A percentile compares a stretch with the other conserved stretches of the same genome.
These are phyloP conservation scores for Odontomachus brunneus DNA, from an alignment of 1,140 invertebrate genomes.

Conservation along the genomic window DNA sequence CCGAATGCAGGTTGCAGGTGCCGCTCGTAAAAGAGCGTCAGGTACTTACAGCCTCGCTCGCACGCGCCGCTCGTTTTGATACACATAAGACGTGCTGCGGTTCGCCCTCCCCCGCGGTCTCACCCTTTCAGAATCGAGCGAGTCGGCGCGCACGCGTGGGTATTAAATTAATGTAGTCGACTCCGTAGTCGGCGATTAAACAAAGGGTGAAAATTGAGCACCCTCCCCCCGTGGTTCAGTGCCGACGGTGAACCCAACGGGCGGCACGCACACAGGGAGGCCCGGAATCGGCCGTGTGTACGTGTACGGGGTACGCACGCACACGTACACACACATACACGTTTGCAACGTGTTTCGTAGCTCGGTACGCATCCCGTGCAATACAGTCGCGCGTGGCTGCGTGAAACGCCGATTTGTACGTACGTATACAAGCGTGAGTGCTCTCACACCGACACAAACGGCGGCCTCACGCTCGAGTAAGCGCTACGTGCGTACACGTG, in stretches of 20 bases:
- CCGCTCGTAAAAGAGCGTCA: constrained; percentile 17
- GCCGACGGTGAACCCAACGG: constrained; percentile 33
- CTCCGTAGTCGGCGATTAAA: constrained; percentile 82
- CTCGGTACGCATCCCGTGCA: constrained; percentile 61
- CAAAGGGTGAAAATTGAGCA: constrained; percentile 85
- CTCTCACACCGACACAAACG: background rate
- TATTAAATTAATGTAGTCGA: constrained; percentile 84
- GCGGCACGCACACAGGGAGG: constrained; percentile 23
- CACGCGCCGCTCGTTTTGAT: constrained; percentile 15
- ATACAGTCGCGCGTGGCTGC: constrained; percentile 48
- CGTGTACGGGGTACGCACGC: too few relatives aligned
- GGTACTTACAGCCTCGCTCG: background rate
- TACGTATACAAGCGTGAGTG: background rate
- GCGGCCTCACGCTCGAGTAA: constrained; percentile 51
- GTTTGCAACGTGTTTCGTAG: constrained; percentile 22
- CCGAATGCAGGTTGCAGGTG: constrained; percentile 42
- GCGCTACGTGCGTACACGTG: constrained; percentile 1
- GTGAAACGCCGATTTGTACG: constrained; percentile 51
- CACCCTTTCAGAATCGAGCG: constrained; percentile 40
- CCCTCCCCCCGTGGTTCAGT: constrained; percentile 44
- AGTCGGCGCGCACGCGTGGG: constrained; percentile 71
- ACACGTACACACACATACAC: background rate
- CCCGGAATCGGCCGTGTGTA: background rate
- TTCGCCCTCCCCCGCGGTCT: background rate
- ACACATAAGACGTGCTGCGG: constrained; percentile 56